Base-by-base conservation (phyloP, 2,888 invertebrate genomes). In the Mayetiola destructor region DNA sequence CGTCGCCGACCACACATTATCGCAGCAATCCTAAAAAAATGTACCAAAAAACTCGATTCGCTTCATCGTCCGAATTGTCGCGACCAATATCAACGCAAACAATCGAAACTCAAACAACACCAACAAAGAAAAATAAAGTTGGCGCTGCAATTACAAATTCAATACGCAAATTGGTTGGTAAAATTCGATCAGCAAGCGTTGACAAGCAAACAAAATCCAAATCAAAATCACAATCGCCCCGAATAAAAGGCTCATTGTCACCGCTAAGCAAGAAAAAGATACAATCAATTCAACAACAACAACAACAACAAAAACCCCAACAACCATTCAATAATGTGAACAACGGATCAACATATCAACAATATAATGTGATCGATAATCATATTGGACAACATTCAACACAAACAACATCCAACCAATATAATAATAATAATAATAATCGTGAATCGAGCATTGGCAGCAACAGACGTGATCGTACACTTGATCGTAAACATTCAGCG, bases 161-260 rank as follows among this genome's bases (percentile, higher is more conserved):
- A 20, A 82, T 88, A 64, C 77, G 88, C 62, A 87, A 87, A 71
- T 71, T 88, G 61, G 88, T 89, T 18, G 87, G 86, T 58, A 88
- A 88, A 73, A 82, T 89, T 58, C 80, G 88, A 4, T 86, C 87
- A 16, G 85, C 83, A 20, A 77, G 87, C 72, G 78, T 78, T 62
- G 77, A 82, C 73, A 75, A 82, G 64, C 77, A 81, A 71, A 73
- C 80, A 66, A 80, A 81, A 71, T 70, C 78, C 65, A 72, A 78
- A 61, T 73, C 79, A 56, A n/a, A n/a, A n/a, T n/a, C n/a, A n/a
- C n/a, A n/a, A n/a, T n/a, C n/a, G n/a, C n/a, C n/a, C n/a, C n/a
- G n/a, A n/a, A n/a, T n/a, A n/a, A 69, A 69, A 36, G 77, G 78
- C 62, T 82, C 84, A 59, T 83, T 84, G 37, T 75, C 76, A 59